Evolutionary conservation across 1,140 invertebrate genomes (phyloP).

Genomic region (Centruroides vittatus): DNA sequence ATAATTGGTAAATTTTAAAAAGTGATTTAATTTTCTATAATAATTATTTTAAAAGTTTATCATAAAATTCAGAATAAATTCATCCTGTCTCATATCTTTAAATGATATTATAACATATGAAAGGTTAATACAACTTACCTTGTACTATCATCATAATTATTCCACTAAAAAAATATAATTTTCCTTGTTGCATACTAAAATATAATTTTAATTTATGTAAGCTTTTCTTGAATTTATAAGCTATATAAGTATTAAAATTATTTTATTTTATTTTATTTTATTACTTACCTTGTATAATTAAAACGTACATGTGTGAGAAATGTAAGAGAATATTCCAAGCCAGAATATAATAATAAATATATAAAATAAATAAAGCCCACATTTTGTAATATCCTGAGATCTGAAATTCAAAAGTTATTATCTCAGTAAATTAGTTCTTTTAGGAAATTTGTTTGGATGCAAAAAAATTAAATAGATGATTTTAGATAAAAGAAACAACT

Average conservation of each 20-base stretch:
- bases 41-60: too few relatives aligned
- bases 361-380: slow-evolving; percentile 82
- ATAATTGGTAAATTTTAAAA: too few relatives aligned
- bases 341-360: slow-evolving; percentile 93
- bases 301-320: slow-evolving; percentile 92
- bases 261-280: background rate
- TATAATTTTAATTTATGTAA: slow-evolving; percentile 12
- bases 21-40: too few relatives aligned
- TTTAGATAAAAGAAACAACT: too few relatives aligned
- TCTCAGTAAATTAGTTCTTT: too few relatives aligned
- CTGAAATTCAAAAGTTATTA: slow-evolving; percentile 25
- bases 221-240: background rate
- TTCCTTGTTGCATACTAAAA: slow-evolving; percentile 84
- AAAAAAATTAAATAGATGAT: too few relatives aligned
- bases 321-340: slow-evolving; percentile 92
- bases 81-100: too few relatives aligned
- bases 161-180: slow-evolving; percentile 93
- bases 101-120: too few relatives aligned
- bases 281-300: slow-evolving; percentile 48
- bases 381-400: slow-evolving; percentile 47
- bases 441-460: too few relatives aligned
- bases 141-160: slow-evolving; percentile 85
- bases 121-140: slow-evolving; percentile 32
- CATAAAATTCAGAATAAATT: too few relatives aligned
- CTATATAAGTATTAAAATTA: background rate